Evolutionary conservation across 1,140 invertebrate species (phyloP), one percentile per base, ranked within the genome.

Genomic region (Cyclina sinensis): DNA sequence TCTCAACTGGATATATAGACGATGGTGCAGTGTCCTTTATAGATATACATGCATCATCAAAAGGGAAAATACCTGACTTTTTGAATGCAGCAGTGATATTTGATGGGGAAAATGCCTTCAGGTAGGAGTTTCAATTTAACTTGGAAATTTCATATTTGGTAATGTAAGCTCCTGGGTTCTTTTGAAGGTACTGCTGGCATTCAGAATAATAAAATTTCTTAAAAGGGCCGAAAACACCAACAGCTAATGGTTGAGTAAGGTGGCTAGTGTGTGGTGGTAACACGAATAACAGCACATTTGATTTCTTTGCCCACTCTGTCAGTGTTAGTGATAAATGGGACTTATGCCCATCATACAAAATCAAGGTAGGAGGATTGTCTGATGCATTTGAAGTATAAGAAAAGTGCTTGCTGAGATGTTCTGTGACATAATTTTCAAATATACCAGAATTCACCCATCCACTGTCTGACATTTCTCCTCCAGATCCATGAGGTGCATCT

Each of bases 251-350:
- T 21, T n/a, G n/a, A n/a, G n/a, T n/a, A n/a, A 84, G 80, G 68
- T 92, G 65, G 51, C 81, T 89, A 30, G 91, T 92, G 74, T 91
- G 90, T 18, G 89, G 84, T 27, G 90, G 89, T 24, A 92, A 48
- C 21, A 91, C 87, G 62, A 90, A 76, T 35, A 92, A 27, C 51
- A 87, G 54, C 35, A 92, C 76, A 54, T 51, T 78, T 9, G n/a
- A 9, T 21, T 57, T 9, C 21, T 37, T 68, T 3, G 27, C 65
- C 35, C 9, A 37, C 4, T 37, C 65, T 11, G 30, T 68, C 18
- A 68, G 65, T 68, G 65, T 68, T 30, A 37, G 24, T 30, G 16
- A 30, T 37, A 68, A 18, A 30, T 68, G 65, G 35, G 65, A 68
- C 35, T n/a, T 68, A 68, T 68, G 27, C 11, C 65, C 65, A 68